A percentile compares a stretch with the other conserved stretches of the same genome.
Evolutionary conservation across 2,113 vertebrate genomes (phyloP).

Genomic region (Polypterus senegalus): DNA sequence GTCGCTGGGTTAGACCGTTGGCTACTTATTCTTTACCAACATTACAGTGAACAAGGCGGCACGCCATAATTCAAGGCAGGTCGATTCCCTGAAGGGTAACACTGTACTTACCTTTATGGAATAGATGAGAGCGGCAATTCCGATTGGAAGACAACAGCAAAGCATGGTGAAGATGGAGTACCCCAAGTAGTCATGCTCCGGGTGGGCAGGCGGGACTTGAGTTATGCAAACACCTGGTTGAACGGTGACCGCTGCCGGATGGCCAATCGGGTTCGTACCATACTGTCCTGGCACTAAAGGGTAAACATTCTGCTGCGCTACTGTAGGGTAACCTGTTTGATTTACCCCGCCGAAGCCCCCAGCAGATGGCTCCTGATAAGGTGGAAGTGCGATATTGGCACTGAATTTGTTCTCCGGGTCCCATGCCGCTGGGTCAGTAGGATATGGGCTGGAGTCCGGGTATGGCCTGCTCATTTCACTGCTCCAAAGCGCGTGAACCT

Average conservation of each 20-base stretch:
- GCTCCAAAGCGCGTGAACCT: too few species aligned
- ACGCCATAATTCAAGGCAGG: too few species aligned
- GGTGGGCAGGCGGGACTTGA: slow-evolving; percentile 18
- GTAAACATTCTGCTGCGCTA: slow-evolving; percentile 6
- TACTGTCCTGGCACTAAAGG: slow-evolving; percentile 4
- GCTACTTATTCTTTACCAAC: too few species aligned
- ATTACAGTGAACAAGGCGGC: too few species aligned
- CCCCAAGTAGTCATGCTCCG: slow-evolving; percentile 41
- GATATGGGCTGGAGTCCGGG: slow-evolving; percentile 24
- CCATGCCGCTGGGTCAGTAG: slow-evolving; percentile 15
- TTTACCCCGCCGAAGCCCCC: slow-evolving; percentile 8
- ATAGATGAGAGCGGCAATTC: slow-evolving; percentile 45
- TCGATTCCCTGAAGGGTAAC: too few species aligned
- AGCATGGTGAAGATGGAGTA: slow-evolving; percentile 61
- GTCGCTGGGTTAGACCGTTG: too few species aligned
- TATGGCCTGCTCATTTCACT: slow-evolving; percentile 1
- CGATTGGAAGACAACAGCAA: slow-evolving; percentile 56
- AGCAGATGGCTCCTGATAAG: slow-evolving; percentile 33
- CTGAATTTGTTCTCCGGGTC: slow-evolving; percentile 20
- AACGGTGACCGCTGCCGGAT: slow-evolving; percentile 14
- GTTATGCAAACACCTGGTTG: slow-evolving; percentile 35
- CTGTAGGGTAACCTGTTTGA: slow-evolving; percentile 3
- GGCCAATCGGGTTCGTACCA: slow-evolving; percentile 4
- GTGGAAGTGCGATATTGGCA: slow-evolving; percentile 27
- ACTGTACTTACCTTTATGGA: slow-evolving; percentile 42